Evolutionary conservation across 2,888 invertebrate genomes (phyloP), one percentile per base, ranked within the genome.

Genomic region (Trachelus stipa): DNA sequence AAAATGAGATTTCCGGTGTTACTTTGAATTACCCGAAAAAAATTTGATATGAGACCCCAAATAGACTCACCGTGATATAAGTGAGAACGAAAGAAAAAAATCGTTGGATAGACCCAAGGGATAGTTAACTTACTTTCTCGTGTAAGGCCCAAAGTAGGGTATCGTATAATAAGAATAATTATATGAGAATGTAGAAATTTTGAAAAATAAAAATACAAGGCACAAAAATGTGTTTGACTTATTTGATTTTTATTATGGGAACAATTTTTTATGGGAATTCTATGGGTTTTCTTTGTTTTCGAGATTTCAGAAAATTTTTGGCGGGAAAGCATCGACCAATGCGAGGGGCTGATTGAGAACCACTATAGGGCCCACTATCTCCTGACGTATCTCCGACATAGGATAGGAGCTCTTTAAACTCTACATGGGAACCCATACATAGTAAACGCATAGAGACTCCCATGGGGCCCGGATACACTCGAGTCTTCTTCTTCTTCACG

Each of bases 391-490:
- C 77, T 77, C 74, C 37, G n/a, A 74, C 73, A 73, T 76, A 34
- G 76, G 71, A 73, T 73, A 71, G 76, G 73, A 33, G 68, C 77
- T 74, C 77, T 77, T 77, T 77, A 77, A 77, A 77, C 77, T 74
- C 77, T 33, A 71, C 31, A 71, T 34, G 71, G 56, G 56, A 56
- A 6, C 23, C 56, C 56, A 71, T 34, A 34, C 30, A 34, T 31
- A 33, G 71, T 33, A 71, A 56, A 56, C 56, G 23, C 56, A 56
- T 56, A 76, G 68, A 75, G 77, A 80, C 78, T 69, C 77, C 79
- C 76, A 74, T 79, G 74, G 80, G 79, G 77, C 74, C 76, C 73
- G 77, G 74, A 76, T 78, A 77, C 75, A 79, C 78, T 79, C 79
- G 74, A 79, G 78, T 79, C 80, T 80, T 76, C 75, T 74, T 81